These are phyloP conservation scores for Eupithecia insigniata DNA, from an alignment of 2,888 invertebrate genomes.

Conservation along the genomic window DNA sequence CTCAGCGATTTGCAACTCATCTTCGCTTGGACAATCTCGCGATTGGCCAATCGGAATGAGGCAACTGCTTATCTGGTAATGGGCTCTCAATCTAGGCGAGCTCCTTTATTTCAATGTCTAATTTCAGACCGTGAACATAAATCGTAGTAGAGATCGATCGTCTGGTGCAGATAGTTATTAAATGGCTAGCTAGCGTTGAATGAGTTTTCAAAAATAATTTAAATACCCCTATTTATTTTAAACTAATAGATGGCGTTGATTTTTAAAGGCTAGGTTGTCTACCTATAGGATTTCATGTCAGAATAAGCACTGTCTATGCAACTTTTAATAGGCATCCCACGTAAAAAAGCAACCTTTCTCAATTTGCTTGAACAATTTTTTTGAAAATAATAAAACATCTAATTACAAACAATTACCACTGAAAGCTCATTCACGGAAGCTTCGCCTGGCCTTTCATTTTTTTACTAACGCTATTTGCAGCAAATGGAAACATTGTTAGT, in stretches of 20 bases:
- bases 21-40: slow-evolving; percentile 35
- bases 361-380: too few species aligned
- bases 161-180: background rate
- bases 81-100: slow-evolving; percentile 9
- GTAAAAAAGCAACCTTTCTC: too few species aligned
- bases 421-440: slow-evolving; percentile 18
- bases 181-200: background rate
- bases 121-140: background rate
- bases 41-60: slow-evolving; percentile 29
- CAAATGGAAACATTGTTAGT: slow-evolving; percentile 28
- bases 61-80: slow-evolving; percentile 16
- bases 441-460: slow-evolving; percentile 24
- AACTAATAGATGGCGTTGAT: too few species aligned
- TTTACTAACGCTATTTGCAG: slow-evolving; percentile 23
- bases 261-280: too few species aligned
- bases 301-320: too few species aligned
- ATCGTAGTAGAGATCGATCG: background rate
- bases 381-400: too few species aligned
- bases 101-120: background rate
- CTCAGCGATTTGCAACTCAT: slow-evolving; percentile 38
- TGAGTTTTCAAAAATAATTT: too few species aligned
- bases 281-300: too few species aligned
- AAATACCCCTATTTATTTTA: too few species aligned
- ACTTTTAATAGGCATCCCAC: too few species aligned
- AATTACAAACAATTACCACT: background rate